Conservation (phyloP, 2,113 vertebrate genomes). For the Dipodomys merriami region DNA sequence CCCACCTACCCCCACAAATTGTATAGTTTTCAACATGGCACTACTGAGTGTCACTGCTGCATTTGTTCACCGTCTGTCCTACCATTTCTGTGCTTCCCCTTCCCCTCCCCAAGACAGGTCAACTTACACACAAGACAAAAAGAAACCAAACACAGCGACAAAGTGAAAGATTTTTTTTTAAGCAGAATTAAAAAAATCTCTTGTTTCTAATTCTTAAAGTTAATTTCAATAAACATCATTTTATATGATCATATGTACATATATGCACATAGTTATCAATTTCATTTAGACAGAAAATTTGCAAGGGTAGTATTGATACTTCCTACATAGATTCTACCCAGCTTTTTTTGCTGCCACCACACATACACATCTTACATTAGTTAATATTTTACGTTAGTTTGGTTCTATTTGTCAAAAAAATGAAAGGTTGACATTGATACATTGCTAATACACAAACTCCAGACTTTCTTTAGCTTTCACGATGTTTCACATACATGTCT, state of each 20-base stretch:
- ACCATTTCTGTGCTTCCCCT: no score
- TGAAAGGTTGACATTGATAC: not conserved
- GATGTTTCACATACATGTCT: not conserved
- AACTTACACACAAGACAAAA: no score
- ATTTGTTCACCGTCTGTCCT: no score
- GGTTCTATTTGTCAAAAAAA: slow-evolving; percentile 24
- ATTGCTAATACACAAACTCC: not conserved
- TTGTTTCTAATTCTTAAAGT: no score
- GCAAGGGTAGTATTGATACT: not conserved
- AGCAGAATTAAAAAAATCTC: no score
- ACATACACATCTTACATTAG: not conserved
- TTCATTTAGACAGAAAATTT: slow-evolving; percentile 1
- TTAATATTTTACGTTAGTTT: not conserved
- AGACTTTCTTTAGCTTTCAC: not conserved
- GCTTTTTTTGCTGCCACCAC: not conserved
- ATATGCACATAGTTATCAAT: not conserved
- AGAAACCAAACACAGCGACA: no score
- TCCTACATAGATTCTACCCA: not conserved
- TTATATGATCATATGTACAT: not conserved
- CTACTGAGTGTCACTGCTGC: no score
- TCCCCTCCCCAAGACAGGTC: no score
- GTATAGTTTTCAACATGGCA: no score
- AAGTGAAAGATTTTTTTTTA: no score
- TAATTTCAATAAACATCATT: not conserved
- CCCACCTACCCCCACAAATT: no score